Evolutionary conservation across 1,140 invertebrate genomes (phyloP), one percentile per base, ranked within the genome.

Genomic region (Acyrthosiphon pisum): DNA sequence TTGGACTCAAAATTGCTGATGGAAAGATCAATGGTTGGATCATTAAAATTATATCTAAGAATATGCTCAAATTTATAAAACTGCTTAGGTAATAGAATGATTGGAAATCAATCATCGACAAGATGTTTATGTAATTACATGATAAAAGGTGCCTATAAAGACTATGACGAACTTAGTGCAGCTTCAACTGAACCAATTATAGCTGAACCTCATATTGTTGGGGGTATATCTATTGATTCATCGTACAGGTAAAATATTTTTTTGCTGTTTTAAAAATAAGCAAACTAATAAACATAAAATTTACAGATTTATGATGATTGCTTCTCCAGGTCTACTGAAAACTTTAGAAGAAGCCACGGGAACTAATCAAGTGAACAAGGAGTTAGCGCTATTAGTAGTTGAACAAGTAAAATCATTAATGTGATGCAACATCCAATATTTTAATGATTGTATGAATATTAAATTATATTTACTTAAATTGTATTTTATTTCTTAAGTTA

Each of bases 61-160:
- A 48, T 92, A 81, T 1, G 9, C 9, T 50, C 30, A 81, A 50
- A 86, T 56, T 41, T 30, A 92, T 93, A 83, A 83, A 50, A 92
- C 23, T 94, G 95, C 94, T 91, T 94, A 96, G 96, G 96, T 94
- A 96, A 95, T 93, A 95, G 96, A 95, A 93, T n/a, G 9, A 95
- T 97, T 83, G 97, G 97, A 50, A 97, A 97, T 95, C 97, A 97
- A 95, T 96, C 96, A 92, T 97, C 96, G 94, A 98, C 96, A 0
- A 95, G 98, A 68, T 98, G 98, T 94, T 95, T 99, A 41, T 98
- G 98, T n/a, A 98, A 99, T 95, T 98, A 98, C 94, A 95, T 97
- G 93, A 97, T 98, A 0, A 99, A 99, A 95, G 97, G 97, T 4
- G 97, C 97, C 9, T 98, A 98, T 94, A 97, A 97, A 95, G 98